phyloP scores from a whole-genome alignment of 2,113 vertebrate species.

The Atherinomorus stipes region DNA sequence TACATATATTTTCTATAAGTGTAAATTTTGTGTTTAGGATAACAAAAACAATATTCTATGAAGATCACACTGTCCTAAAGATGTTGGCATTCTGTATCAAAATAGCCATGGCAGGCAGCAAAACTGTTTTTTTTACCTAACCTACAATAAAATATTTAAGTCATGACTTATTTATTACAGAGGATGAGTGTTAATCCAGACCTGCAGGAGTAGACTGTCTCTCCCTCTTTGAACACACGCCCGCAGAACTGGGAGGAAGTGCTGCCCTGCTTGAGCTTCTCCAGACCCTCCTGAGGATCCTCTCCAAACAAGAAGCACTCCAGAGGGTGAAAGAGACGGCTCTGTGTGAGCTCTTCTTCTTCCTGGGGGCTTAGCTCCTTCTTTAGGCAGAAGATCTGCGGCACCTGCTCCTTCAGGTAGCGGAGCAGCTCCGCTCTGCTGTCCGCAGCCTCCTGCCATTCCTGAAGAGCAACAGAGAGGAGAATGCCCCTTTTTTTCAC shows the following conservation, averaged over 20 bases:
- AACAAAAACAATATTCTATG: neutral
- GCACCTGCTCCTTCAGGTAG: slow-evolving; percentile 90
- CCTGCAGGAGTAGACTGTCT: slow-evolving; percentile 99
- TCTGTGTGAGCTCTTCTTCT: slow-evolving; percentile 88
- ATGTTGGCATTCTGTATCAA: neutral
- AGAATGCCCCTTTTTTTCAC: slow-evolving; percentile 8
- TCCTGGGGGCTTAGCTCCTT: slow-evolving; percentile 86
- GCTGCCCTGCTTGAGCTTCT: slow-evolving; percentile 89
- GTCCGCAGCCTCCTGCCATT: slow-evolving; percentile 88
- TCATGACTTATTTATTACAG: neutral
- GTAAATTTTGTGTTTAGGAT: neutral
- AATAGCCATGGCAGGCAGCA: neutral
- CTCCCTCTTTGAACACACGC: slow-evolving; percentile 96
- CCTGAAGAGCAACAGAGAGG: slow-evolving; percentile 76
- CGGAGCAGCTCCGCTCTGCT: slow-evolving; percentile 84
- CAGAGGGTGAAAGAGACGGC: slow-evolving; percentile 86
- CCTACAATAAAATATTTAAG: neutral
- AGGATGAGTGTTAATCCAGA: slow-evolving; percentile 66
- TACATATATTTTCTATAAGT: neutral
- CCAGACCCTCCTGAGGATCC: slow-evolving; percentile 88
- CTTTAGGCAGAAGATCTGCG: slow-evolving; percentile 88
- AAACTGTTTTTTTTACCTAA: neutral
- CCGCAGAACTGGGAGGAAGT: slow-evolving; percentile 92
- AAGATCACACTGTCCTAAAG: neutral
- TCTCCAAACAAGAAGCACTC: slow-evolving; percentile 94